Percentiles rank a stretch among this genome's conserved stretches.
Conservation (phyloP, 2,888 invertebrate genomes). For the Lasioglossum oenotherae region DNA sequence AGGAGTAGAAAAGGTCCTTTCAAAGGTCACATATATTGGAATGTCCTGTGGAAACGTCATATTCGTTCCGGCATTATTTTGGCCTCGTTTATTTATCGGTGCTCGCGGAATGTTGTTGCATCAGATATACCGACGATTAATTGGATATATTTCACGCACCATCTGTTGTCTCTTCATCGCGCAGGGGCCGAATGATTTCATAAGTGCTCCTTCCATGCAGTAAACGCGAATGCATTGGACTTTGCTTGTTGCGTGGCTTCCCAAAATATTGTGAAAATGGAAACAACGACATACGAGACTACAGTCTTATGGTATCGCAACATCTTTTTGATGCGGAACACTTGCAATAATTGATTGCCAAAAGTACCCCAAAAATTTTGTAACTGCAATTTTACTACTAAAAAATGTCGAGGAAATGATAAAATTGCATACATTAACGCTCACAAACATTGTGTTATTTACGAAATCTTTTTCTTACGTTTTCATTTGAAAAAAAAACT, state of each 20-base stretch:
- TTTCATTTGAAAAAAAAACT: no score
- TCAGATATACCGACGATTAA: slow-evolving; percentile 27
- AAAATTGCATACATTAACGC: background rate
- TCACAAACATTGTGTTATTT: no score
- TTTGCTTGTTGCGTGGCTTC: background rate
- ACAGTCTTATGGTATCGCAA: background rate
- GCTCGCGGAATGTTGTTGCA: background rate
- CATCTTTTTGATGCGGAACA: background rate
- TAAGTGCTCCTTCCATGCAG: background rate
- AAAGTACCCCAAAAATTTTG: background rate
- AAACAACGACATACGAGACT: background rate
- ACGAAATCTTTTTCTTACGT: no score
- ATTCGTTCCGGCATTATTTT: slow-evolving; percentile 2
- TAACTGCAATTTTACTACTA: background rate
- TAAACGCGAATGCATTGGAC: background rate
- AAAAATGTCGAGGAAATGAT: background rate
- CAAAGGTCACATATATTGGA: slow-evolving; percentile 8
- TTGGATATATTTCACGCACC: slow-evolving; percentile 9
- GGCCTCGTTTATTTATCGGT: slow-evolving; percentile 22
- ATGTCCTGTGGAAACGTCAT: slow-evolving; percentile 8
- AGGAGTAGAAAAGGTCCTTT: background rate
- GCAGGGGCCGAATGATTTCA: background rate
- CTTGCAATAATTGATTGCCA: background rate
- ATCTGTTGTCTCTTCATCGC: background rate
- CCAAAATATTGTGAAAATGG: background rate